These are phyloP conservation scores for Podargus strigoides DNA, from an alignment of 2,797 vertebrate genomes.

Conservation along the genomic window DNA sequence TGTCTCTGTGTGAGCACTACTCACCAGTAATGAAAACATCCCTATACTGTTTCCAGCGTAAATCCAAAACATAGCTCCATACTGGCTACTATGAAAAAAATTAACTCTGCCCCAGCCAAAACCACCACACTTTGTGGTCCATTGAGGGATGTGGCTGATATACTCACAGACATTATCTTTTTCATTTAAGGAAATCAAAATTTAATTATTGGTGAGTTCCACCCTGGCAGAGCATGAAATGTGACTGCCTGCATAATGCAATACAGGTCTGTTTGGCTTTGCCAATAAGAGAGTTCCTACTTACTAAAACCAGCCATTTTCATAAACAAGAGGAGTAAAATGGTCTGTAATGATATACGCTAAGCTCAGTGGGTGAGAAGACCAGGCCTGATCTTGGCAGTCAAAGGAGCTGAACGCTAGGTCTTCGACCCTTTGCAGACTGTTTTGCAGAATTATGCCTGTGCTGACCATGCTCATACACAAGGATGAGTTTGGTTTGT, in stretches of 20 bases:
- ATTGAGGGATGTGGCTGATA: neutral
- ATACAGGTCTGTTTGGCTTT: neutral
- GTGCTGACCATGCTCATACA: neutral
- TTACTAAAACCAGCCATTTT: neutral
- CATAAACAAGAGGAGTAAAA: neutral
- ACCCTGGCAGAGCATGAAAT: neutral
- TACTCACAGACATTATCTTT: neutral
- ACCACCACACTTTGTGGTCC: neutral
- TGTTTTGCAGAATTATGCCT: neutral
- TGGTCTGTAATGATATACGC: neutral
- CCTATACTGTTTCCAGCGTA: neutral
- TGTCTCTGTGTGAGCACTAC: no score
- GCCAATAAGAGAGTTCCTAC: neutral
- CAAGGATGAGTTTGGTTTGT: neutral
- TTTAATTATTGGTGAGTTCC: conserved; percentile 29
- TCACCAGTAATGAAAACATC: neutral
- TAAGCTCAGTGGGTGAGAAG: neutral
- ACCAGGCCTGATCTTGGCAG: neutral
- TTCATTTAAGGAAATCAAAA: conserved; percentile 27
- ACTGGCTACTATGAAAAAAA: neutral
- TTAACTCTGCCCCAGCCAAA: neutral
- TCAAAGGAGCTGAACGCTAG: neutral
- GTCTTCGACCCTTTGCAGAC: neutral
- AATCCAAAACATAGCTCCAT: neutral
- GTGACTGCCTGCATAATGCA: neutral